A percentile compares a stretch with the other conserved stretches of the same genome.
phyloP scores from a whole-genome alignment of 2,888 invertebrate genomes.

The Drosophila subsilvestris region DNA sequence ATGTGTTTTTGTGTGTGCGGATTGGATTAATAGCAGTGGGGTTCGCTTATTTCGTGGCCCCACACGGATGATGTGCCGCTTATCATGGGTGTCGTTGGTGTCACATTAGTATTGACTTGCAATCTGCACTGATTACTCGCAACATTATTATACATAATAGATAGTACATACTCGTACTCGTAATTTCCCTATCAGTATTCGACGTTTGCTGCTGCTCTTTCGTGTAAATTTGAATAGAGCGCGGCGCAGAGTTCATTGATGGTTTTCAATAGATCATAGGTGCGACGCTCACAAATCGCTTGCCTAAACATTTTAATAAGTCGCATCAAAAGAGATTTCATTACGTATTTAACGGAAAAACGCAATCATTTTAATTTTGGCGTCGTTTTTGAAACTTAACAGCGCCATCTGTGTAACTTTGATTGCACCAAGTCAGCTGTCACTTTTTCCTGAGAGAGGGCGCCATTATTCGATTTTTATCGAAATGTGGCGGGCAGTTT shows the following conservation, averaged over 20 bases:
- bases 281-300: too few species aligned
- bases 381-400: background rate
- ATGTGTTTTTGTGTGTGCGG: conserved; percentile 1
- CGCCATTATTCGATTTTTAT: background rate
- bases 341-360: background rate
- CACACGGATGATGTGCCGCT: conserved; percentile 9
- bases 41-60: conserved; percentile 1
- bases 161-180: background rate
- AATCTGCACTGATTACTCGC: conserved; percentile 34
- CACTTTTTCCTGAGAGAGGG: background rate
- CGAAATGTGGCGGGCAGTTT: background rate
- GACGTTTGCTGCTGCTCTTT: background rate
- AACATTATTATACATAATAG: conserved; percentile 7
- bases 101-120: conserved; percentile 33
- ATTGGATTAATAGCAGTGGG: conserved; percentile 12
- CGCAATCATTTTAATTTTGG: background rate
- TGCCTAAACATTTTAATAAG: too few species aligned
- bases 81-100: conserved; percentile 23
- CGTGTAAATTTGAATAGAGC: background rate
- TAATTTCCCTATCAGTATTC: background rate
- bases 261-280: too few species aligned
- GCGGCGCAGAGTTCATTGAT: too few species aligned
- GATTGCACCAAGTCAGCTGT: background rate
- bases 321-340: too few species aligned
- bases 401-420: background rate